Conservation (phyloP, 2,113 vertebrate species). For the Psettodes erumei region DNA sequence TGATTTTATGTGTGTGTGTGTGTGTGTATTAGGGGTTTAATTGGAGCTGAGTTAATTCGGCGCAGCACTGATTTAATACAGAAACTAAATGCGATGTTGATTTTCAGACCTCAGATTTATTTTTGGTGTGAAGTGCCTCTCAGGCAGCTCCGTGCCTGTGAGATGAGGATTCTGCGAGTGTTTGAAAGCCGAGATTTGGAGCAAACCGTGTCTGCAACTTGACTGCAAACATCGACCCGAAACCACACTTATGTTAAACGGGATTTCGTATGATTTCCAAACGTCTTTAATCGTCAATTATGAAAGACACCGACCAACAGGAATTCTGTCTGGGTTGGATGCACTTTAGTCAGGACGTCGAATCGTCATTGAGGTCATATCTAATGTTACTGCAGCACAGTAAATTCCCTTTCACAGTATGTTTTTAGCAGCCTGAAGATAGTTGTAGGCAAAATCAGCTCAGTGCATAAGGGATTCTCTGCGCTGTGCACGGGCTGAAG, state of each 20-base stretch:
- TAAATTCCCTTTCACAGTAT: background rate
- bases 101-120: slow-evolving; percentile 32
- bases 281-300: background rate
- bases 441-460: slow-evolving; percentile 9
- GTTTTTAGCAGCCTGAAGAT: slow-evolving; percentile 8
- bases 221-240: background rate
- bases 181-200: background rate
- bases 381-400: background rate
- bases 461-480: slow-evolving; percentile 10
- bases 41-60: slow-evolving; percentile 52
- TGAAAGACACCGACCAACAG: background rate
- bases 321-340: too few species aligned
- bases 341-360: too few species aligned
- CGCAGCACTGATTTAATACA: slow-evolving; percentile 40
- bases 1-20: background rate
- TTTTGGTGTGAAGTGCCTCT: slow-evolving; percentile 38
- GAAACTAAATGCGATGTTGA: slow-evolving; percentile 26
- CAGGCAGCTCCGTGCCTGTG: slow-evolving; percentile 20
- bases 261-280: background rate
- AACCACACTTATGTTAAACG: background rate
- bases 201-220: slow-evolving; percentile 4
- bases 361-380: too few species aligned
- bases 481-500: background rate
- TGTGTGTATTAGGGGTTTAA: slow-evolving; percentile 32
- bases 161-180: slow-evolving; percentile 3